These are phyloP conservation scores for Chloropsis cyanopogon DNA, from an alignment of 2,113 vertebrate genomes.

Conservation along the genomic window DNA sequence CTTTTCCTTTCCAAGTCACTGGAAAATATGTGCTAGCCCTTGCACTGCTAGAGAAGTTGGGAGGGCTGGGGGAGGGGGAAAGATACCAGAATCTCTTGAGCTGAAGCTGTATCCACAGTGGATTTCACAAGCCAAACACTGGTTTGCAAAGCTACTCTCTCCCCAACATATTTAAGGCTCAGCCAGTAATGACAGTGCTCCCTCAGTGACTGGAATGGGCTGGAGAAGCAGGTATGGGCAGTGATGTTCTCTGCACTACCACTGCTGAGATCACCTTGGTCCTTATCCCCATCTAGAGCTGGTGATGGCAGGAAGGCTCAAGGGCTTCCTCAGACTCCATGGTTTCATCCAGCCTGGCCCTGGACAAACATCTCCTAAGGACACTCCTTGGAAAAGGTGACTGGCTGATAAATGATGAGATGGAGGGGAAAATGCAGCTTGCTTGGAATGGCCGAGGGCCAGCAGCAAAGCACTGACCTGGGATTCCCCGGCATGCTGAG, in stretches of 20 bases:
- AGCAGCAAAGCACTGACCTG: background rate
- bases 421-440: background rate
- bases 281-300: background rate
- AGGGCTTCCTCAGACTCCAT: background rate
- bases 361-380: background rate
- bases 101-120: background rate
- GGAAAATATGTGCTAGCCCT: background rate
- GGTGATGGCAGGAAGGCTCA: background rate
- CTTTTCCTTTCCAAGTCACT: background rate
- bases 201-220: background rate
- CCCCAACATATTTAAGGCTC: background rate
- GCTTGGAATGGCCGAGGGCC: background rate
- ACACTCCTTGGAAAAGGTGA: background rate
- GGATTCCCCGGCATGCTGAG: fast-evolving
- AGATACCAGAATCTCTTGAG: background rate
- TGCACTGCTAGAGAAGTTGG: background rate
- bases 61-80: background rate
- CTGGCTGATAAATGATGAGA: background rate
- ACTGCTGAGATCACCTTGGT: background rate
- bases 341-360: background rate
- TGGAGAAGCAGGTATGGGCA: background rate
- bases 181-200: background rate
- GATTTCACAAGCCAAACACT: background rate
- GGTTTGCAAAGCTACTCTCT: background rate
- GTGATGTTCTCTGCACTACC: background rate